Base-by-base conservation (phyloP, 2,113 vertebrate genomes). In the Alligator mississippiensis region DNA sequence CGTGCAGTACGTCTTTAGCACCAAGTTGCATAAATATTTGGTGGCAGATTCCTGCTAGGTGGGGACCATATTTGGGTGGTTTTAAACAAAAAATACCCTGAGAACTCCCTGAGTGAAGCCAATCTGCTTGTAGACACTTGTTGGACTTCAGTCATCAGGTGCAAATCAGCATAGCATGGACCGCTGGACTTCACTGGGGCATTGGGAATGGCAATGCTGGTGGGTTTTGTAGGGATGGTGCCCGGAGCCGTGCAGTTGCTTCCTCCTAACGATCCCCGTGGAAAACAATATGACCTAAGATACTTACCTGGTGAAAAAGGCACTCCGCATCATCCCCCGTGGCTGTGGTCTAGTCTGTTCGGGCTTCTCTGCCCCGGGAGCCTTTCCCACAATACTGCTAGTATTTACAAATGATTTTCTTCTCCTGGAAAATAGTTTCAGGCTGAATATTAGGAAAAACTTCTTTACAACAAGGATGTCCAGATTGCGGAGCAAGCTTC, bases 1-100 rank as follows among this genome's bases (percentile, higher is more conserved):
- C 1, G 16, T 9, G 19, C 21, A 9, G 8, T 1, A 3, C 12
- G 3, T 9, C 4, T n/a, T 28, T 54, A 11, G 54, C 80, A 14
- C 57, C 8, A 5, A 0, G 0, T 18, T 1, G 24, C 3, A 0
- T 9, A 11, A 17, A 60, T 9, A 83, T 55, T n/a, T 55, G n/a
- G 38, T 17, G 3, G 4, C 54, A 12, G 22, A 19, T 68, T 83
- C 68, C 66, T 70, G 57, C 6, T 47, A 11, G 75, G 5, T 22
- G 34, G 21, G 17, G 12, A 47, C 38, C n/a, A 24, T 60, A 14
- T 62, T 58, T 22, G 62, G 76, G 11, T 75, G 62, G 57, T 16
- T 87, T 77, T 25, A 25, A 13, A 70, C 47, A 47, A 47, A 47
- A 47, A 47, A 47, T 47, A 47, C 47, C 47, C 47, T 47, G 47